Percentiles rank a stretch among this genome's conserved stretches.
phyloP scores from a whole-genome alignment of 2,888 invertebrate genomes.

The Fabriciana adippe region DNA sequence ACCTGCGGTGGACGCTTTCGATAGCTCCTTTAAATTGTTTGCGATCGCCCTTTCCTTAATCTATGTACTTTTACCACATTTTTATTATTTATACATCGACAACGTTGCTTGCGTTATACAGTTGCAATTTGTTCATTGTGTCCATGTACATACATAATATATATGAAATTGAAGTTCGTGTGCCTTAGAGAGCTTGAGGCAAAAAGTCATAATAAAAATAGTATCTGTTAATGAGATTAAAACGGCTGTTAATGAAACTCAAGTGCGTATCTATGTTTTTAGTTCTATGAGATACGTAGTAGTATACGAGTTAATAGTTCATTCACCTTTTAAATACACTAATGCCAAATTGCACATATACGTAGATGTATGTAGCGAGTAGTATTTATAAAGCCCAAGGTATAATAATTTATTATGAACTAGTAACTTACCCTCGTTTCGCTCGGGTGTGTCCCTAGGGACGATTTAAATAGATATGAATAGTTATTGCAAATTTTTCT shows the following conservation, averaged over 20 bases:
- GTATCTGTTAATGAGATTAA: neutral
- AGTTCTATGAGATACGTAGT: neutral
- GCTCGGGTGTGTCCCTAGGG: too few species aligned
- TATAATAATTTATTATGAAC: too few species aligned
- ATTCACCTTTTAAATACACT: too few species aligned
- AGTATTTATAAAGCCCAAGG: too few species aligned
- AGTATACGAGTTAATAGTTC: too few species aligned
- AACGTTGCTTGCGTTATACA: neutral
- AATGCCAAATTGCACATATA: too few species aligned
- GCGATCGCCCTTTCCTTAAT: conserved; percentile 37
- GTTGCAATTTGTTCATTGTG: neutral
- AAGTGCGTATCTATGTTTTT: neutral
- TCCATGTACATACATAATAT: too few species aligned
- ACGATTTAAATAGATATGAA: too few species aligned
- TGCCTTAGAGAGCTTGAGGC: neutral
- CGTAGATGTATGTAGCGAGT: too few species aligned
- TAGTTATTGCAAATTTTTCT: too few species aligned
- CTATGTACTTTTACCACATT: neutral
- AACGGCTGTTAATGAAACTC: neutral
- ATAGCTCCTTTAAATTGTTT: conserved; percentile 51
- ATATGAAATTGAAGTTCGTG: neutral
- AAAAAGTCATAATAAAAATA: neutral
- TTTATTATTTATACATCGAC: neutral
- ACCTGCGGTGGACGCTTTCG: conserved; percentile 65
- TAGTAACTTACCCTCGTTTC: too few species aligned